Conservation (phyloP, 2,888 invertebrate species). For the Balanococcus diminutus region DNA sequence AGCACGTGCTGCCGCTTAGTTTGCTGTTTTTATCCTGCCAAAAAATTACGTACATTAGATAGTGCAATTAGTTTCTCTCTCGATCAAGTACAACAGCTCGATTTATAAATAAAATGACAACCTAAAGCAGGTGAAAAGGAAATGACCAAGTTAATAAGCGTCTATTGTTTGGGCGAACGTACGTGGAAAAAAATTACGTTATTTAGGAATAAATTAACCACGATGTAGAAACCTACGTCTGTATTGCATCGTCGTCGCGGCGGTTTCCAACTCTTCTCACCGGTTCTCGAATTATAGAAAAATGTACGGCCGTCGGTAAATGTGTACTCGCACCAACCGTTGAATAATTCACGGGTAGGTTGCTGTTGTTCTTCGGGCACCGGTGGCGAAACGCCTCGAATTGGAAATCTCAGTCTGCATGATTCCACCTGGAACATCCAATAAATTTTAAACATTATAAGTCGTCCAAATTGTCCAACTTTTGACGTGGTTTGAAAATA, state of each 20-base stretch:
- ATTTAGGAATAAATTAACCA: constrained; percentile 13
- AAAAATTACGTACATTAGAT: constrained; percentile 9
- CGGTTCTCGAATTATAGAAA: constrained; percentile 58
- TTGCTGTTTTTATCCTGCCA: constrained; percentile 51
- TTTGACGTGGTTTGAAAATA: no score
- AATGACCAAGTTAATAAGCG: constrained; percentile 2
- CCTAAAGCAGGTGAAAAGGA: constrained; percentile 33
- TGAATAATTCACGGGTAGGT: constrained; percentile 57
- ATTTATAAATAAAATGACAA: constrained; percentile 6
- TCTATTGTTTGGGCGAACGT: constrained; percentile 6
- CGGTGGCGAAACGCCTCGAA: constrained; percentile 58
- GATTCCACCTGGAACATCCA: constrained; percentile 57
- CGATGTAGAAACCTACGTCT: constrained; percentile 56
- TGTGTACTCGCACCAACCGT: constrained; percentile 59
- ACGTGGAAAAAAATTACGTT: neutral
- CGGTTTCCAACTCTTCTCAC: constrained; percentile 59
- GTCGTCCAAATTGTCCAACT: neutral
- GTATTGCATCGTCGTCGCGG: constrained; percentile 57
- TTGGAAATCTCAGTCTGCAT: constrained; percentile 56
- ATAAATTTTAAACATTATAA: no score
- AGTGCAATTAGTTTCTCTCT: neutral
- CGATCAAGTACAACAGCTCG: neutral
- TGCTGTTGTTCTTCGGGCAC: constrained; percentile 57
- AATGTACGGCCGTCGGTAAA: constrained; percentile 58
- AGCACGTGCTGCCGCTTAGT: constrained; percentile 56